Evolutionary conservation across 2,888 invertebrate species (phyloP), one percentile per base, ranked within the genome.

Genomic region (Ophioninae sp.): DNA sequence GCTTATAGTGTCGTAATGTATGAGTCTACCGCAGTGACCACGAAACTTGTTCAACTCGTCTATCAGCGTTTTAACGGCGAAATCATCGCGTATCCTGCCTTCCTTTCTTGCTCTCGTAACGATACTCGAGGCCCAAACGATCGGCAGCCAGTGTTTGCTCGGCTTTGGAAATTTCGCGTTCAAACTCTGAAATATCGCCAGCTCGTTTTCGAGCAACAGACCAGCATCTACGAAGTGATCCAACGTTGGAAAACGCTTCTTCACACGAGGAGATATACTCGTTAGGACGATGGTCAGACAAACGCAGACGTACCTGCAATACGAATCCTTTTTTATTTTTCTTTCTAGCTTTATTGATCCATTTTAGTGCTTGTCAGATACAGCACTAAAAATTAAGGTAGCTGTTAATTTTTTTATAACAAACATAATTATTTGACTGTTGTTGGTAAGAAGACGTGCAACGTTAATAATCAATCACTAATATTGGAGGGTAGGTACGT

Each of bases 51-150:
- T 95, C 37, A 95, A 90, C 88, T 95, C 95, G 85, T 95, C 95
- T 72, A 95, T 93, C 61, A 98, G 95, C 6, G 98, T 98, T 92
- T 98, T 97, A 0, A 98, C 97, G 0, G 98, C 98, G 90, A 98
- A 98, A 93, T 98, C 98, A 88, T 97, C 97, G 83, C 97, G 94
- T 90, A 98, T 97, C 88, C 97, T 94, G 20, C 97, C 97, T 93
- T 98, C 98, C 90, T 97, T 97, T n/a, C 97, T 94, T 5, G 98
- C 97, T 86, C 97, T 94, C 0, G 97, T 97, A 82, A 98, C 96
- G 88, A 98, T 97, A 92, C 97, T 97, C 0, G 97, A 96, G 0
- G 97, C 97, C 98, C 98, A 98, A 13, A 97, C 97, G 85, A 98
- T 96, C 9, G 98, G 98, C 89, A 98, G 88, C 97, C 97, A 98